Evolutionary conservation across 2,797 vertebrate species (phyloP).

Genomic region (Typhlichthys subterraneus): DNA sequence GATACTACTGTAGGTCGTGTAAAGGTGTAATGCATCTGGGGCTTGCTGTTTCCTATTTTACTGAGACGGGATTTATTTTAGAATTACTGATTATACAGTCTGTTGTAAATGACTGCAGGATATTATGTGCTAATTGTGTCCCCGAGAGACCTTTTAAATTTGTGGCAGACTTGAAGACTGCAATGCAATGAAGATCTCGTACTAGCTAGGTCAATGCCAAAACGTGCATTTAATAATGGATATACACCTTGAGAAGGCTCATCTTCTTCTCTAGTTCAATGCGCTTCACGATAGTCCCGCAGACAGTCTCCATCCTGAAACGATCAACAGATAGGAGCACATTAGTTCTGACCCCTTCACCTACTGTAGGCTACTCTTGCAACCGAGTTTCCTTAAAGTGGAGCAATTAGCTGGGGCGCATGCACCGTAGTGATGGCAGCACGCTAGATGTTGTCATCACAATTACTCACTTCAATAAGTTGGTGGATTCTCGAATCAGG

Average conservation of each 20-base stretch:
- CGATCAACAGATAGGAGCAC: constrained; percentile 20
- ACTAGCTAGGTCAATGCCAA: not conserved
- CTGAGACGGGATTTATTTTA: constrained; percentile 4
- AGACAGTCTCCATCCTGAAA: constrained; percentile 87
- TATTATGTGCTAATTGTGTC: too few species aligned
- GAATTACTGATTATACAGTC: not conserved
- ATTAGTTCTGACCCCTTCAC: not conserved
- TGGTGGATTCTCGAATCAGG: constrained; percentile 86
- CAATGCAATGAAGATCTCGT: not conserved
- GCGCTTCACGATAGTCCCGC: constrained; percentile 84
- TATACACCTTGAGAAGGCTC: constrained; percentile 84
- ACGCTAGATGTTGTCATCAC: not conserved
- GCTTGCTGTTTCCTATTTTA: constrained; percentile 5
- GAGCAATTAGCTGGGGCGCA: not conserved
- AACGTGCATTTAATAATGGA: not conserved
- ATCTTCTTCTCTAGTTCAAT: constrained; percentile 89
- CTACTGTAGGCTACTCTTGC: too few species aligned
- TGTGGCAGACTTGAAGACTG: not conserved
- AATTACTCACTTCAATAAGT: constrained; percentile 84
- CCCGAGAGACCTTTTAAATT: constrained; percentile 1
- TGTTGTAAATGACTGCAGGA: not conserved
- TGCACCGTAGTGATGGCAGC: not conserved
- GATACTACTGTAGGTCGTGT: not conserved
- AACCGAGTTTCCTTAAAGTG: not conserved
- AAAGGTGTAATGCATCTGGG: not conserved